Percentiles rank a stretch among this genome's conserved stretches.
Evolutionary conservation across 1,140 invertebrate species (phyloP).

Genomic region (Zaprionus lachaisei): DNA sequence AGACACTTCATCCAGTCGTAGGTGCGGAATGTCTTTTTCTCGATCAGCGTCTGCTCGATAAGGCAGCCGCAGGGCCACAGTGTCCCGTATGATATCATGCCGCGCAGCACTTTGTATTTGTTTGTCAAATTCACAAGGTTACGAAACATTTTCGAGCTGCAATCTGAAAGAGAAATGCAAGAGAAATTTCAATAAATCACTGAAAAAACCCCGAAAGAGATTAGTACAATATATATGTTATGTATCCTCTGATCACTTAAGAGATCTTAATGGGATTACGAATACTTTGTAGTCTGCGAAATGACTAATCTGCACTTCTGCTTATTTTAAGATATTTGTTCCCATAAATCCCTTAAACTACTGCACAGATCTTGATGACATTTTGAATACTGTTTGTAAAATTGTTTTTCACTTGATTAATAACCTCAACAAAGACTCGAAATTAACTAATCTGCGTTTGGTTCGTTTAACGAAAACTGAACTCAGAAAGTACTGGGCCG

Average conservation of each 20-base stretch:
- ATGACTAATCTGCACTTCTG: background rate
- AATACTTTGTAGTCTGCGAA: background rate
- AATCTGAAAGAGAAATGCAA: slow-evolving; percentile 20
- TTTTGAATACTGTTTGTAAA: no score
- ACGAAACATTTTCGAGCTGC: slow-evolving; percentile 67
- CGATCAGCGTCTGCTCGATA: slow-evolving; percentile 86
- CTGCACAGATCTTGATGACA: background rate
- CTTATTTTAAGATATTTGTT: background rate
- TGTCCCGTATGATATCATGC: slow-evolving; percentile 87
- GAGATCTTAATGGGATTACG: background rate
- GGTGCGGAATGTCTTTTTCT: slow-evolving; percentile 85
- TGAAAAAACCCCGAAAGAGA: background rate
- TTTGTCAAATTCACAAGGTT: slow-evolving; percentile 73
- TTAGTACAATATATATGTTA: background rate
- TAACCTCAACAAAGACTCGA: no score
- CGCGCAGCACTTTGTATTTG: slow-evolving; percentile 86
- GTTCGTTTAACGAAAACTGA: background rate
- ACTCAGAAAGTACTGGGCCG: background rate
- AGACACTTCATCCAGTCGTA: slow-evolving; percentile 84
- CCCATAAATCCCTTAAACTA: background rate
- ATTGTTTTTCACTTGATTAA: no score
- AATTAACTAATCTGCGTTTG: background rate
- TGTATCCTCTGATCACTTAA: background rate
- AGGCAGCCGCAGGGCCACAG: slow-evolving; percentile 87
- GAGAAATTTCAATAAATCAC: slow-evolving; percentile 13